Evolutionary conservation across 1,140 invertebrate genomes (phyloP), one percentile per base, ranked within the genome.

Genomic region (Heliconius hewitsoni): DNA sequence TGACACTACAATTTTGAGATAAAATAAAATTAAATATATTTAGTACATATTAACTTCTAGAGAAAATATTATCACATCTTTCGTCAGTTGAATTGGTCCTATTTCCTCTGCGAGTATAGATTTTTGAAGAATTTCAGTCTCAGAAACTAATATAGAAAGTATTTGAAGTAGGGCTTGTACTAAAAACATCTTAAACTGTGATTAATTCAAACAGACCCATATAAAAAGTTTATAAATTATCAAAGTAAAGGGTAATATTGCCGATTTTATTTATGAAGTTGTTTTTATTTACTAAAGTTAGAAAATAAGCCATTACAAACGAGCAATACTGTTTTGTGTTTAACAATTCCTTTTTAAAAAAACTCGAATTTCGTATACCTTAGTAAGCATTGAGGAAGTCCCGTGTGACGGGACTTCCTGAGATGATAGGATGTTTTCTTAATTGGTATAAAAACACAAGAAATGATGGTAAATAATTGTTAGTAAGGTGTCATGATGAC

Each of bases 391-490:
- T n/a, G n/a, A 5, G 71, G 71, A 80, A 80, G 79, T 73, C 79
- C 79, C 79, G 79, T 39, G 70, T 46, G 5, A 76, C 79, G 79
- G 79, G 79, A 80, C 74, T 80, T 80, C 74, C 74, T 11, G 39
- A 66, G 73, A 60, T 80, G 55, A 72, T 72, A 39, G 6, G 9
- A 5, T 11, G 71, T 72, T 72, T 72, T 18, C 34, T 39, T 72
- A 72, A 42, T n/a, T 42, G 34, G 23, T 72, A 39, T 39, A 72
- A 72, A 72, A 72, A 72, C 34, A 72, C 39, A 34, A 66, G 60
- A 66, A 66, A 66, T 66, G 27, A 23, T 66, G 60, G 27, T 66
- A 30, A 66, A 66, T 66, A 66, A 66, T 30, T 30, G 27, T 66
- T 66, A 66, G 9, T 30, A 16, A 66, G 60, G 60, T 66, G 60